These are phyloP conservation scores for Dolichomitus sp. DNA, from an alignment of 2,888 invertebrate species.

Conservation along the genomic window DNA sequence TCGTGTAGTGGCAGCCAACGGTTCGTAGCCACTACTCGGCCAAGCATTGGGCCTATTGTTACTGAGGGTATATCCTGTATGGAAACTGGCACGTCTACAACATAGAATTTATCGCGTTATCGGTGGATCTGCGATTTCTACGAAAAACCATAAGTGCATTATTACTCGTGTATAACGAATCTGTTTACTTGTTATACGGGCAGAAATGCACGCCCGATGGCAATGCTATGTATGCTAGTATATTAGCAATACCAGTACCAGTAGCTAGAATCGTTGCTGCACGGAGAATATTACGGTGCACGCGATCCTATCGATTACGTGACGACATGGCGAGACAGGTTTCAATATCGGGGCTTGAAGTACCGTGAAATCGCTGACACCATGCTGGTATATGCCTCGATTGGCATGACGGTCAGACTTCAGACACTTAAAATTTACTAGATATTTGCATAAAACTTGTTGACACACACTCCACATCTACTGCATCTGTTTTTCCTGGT, in stretches of 20 bases:
- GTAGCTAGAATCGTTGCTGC: conserved; percentile 2
- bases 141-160: conserved; percentile 20
- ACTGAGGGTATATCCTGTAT: neutral
- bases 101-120: neutral
- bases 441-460: neutral
- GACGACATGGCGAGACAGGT: conserved; percentile 26
- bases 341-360: conserved; percentile 42
- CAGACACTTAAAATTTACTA: neutral
- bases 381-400: neutral
- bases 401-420: neutral
- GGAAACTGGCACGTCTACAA: neutral
- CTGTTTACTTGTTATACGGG: conserved; percentile 22
- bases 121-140: neutral
- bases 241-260: conserved; percentile 2
- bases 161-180: conserved; percentile 17
- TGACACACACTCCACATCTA: neutral
- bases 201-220: neutral
- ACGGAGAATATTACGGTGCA: conserved; percentile 24
- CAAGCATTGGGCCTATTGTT: no score
- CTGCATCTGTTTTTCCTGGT: neutral
- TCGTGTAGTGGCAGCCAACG: no score
- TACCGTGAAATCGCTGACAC: conserved; percentile 40
- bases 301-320: conserved; percentile 45
- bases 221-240: neutral
- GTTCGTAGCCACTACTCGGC: no score